phyloP scores from a whole-genome alignment of 1,140 invertebrate genomes.

The Zaprionus vittiger region DNA sequence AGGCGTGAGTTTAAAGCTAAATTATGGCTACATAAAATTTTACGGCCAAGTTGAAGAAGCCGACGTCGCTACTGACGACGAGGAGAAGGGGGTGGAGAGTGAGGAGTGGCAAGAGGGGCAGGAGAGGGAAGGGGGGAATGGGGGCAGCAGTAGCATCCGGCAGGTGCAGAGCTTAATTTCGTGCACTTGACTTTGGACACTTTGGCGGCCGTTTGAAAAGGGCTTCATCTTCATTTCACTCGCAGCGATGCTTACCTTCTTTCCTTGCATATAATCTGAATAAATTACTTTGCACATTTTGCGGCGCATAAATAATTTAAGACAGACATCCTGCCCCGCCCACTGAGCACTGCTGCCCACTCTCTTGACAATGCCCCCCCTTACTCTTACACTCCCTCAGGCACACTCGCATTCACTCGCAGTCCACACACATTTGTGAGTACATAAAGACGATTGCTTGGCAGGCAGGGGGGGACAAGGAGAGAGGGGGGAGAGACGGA shows the following conservation, averaged over 20 bases:
- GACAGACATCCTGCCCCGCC: slow-evolving; percentile 13
- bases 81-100: background rate
- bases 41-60: slow-evolving; percentile 58
- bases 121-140: background rate
- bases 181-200: slow-evolving; percentile 78
- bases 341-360: background rate
- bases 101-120: background rate
- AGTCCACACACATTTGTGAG: background rate
- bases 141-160: slow-evolving; percentile 36
- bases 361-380: background rate
- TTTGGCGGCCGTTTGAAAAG: slow-evolving; percentile 70
- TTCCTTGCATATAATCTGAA: slow-evolving; percentile 77
- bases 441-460: background rate
- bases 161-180: slow-evolving; percentile 78
- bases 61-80: background rate
- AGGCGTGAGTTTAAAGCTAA: slow-evolving; percentile 73
- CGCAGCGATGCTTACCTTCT: slow-evolving; percentile 54
- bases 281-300: slow-evolving; percentile 82
- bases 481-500: background rate
- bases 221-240: slow-evolving; percentile 67
- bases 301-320: slow-evolving; percentile 80
- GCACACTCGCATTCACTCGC: background rate
- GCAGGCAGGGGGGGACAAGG: background rate
- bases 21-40: slow-evolving; percentile 79
- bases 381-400: background rate